phyloP scores from a whole-genome alignment of 2,113 vertebrate genomes.

The Dipodomys stephensi region DNA sequence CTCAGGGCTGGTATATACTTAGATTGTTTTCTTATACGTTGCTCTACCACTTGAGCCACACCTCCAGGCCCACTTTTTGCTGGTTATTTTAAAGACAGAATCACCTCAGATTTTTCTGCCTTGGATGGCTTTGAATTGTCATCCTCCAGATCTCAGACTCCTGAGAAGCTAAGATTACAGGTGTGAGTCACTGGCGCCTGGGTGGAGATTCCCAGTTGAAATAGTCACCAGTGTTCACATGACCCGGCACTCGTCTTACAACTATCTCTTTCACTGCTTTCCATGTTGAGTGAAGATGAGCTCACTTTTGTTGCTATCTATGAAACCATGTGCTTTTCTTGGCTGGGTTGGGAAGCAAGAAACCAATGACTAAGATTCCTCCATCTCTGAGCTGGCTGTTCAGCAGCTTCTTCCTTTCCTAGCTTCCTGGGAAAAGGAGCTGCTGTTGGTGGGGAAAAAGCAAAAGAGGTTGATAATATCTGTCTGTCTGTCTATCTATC shows the following conservation, averaged over 20 bases:
- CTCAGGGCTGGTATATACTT: too few species aligned
- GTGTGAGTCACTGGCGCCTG: too few species aligned
- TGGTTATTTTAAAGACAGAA: too few species aligned
- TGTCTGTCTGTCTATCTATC: not conserved
- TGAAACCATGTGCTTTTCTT: not conserved
- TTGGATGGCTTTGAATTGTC: too few species aligned
- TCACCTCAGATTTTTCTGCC: too few species aligned
- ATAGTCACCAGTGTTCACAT: conserved; percentile 31
- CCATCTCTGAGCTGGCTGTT: not conserved
- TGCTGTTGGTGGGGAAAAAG: not conserved
- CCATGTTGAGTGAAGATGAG: not conserved
- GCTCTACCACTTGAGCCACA: too few species aligned
- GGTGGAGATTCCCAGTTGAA: not conserved
- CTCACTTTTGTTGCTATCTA: not conserved
- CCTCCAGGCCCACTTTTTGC: too few species aligned
- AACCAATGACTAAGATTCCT: fast-evolving
- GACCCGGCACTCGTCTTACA: conserved; percentile 11
- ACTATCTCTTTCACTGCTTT: not conserved
- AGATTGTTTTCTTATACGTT: too few species aligned
- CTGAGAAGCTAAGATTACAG: too few species aligned
- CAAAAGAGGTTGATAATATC: not conserved
- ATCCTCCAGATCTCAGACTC: too few species aligned
- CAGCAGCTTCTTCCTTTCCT: not conserved
- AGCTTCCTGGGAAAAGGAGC: not conserved
- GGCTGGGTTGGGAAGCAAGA: not conserved